Evolutionary conservation across 2,113 vertebrate species (phyloP).

Genomic region (Xenopus laevis): DNA sequence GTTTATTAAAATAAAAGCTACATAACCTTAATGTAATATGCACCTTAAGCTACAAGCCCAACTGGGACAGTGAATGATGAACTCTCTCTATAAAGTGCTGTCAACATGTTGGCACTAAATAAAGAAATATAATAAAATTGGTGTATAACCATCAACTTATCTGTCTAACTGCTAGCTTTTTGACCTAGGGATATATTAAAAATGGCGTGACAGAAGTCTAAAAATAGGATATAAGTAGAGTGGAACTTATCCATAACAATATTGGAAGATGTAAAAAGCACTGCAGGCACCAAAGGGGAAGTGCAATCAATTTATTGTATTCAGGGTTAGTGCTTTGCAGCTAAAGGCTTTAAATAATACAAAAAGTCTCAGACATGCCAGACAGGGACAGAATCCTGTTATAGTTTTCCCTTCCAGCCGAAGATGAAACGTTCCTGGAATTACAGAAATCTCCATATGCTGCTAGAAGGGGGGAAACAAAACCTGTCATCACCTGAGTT

Average conservation of each 20-base stretch:
- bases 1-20: too few species aligned
- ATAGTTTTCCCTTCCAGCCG: constrained; percentile 9
- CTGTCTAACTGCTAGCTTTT: too few species aligned
- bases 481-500: background rate
- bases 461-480: background rate
- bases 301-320: constrained; percentile 11
- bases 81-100: too few species aligned
- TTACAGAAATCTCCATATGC: constrained; percentile 11
- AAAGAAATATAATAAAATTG: too few species aligned
- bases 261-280: constrained; percentile 10
- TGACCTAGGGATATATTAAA: too few species aligned
- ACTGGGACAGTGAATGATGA: too few species aligned
- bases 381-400: constrained; percentile 10
- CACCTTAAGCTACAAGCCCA: too few species aligned
- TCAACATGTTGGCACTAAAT: too few species aligned
- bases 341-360: constrained; percentile 28
- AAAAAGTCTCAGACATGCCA: constrained; percentile 1
- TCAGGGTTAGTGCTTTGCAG: constrained; percentile 2
- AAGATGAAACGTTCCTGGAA: constrained; percentile 19
- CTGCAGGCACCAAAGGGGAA: constrained; percentile 12
- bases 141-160: too few species aligned
- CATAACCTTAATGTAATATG: too few species aligned
- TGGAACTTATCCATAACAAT: constrained; percentile 6
- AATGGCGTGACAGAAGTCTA: too few species aligned
- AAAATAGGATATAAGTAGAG: constrained; percentile 6